Base-by-base conservation (phyloP, 2,797 vertebrate genomes). In the Thalassophryne amazonica region DNA sequence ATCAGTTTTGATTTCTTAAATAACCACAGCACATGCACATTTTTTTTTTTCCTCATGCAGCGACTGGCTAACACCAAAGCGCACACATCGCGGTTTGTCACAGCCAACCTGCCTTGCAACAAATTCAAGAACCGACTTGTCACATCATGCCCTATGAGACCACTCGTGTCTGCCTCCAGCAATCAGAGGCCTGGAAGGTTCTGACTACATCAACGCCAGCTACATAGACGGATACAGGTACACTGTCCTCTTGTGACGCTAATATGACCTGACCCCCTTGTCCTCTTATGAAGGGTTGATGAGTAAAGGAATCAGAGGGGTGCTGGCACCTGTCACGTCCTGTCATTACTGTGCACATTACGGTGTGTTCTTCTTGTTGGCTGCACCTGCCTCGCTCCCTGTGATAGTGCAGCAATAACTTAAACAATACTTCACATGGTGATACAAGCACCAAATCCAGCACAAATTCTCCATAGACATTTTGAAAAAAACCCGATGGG, bases 91-190 rank as follows among this genome's bases (percentile, higher is more conserved):
- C 89, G 97, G 60, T 99, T 99, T 55, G 93, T 99, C 86, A 98
- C 94, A 2, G 97, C 97, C 91, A 99, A 98, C 79, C 92, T 99
- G 64, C 96, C 96, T 4, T 98, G 96, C 87, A 99, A 99, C 94
- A 99, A 99, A 76, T 99, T 99, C 88, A 98, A 98, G 89, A 99
- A 98, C 72, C 93, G 97, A 71, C 92, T 99, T 45, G 97, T 99
- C 28, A 99, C 90, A 97, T 98, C 84, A 98, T 99, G 97, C 97
- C 97, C 3, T 99, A 98, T 0, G 97, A 99, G 86, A 96, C 91
- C 64, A 98, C 97, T 0, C 92, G 97, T 0, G 96, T 98, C 57
- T 97, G 96, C 66, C 93, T 99, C 11, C 96, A 98, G 91, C 96
- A 76, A 98, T 99, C 89, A 88, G 97, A 5, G 97, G 97, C 2